Evolutionary conservation across 1,140 invertebrate species (phyloP).

Genomic region (Drosophila neocordata): DNA sequence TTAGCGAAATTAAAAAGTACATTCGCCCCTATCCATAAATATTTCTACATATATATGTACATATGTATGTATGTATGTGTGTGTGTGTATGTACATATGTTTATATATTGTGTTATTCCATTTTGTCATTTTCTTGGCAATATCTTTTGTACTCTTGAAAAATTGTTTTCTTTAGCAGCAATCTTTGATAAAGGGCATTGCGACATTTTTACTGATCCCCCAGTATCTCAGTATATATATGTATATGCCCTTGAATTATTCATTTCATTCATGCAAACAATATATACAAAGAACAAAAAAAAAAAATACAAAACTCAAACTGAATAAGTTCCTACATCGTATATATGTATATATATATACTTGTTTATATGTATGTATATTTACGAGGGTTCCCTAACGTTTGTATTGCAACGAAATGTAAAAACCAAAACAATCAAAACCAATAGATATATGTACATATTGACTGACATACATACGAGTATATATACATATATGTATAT

Average conservation of each 20-base stretch:
- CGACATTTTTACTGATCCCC: constrained; percentile 13
- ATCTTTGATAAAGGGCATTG: constrained; percentile 30
- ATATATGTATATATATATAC: background rate
- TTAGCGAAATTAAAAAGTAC: background rate
- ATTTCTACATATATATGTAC: too few relatives aligned
- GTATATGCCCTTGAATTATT: constrained; percentile 50
- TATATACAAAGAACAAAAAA: constrained; percentile 17
- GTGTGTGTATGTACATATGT: background rate
- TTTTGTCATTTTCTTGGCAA: background rate
- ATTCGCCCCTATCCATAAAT: background rate
- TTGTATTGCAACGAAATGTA: background rate
- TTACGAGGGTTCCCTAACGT: constrained; percentile 1
- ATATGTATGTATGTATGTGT: too few relatives aligned
- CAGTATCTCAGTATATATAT: too few relatives aligned
- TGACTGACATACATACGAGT: background rate
- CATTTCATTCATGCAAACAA: constrained; percentile 45
- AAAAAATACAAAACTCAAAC: background rate
- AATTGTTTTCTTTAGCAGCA: background rate
- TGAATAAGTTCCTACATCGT: background rate
- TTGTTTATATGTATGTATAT: background rate
- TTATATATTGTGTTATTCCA: background rate
- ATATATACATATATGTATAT: background rate
- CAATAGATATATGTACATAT: constrained; percentile 19
- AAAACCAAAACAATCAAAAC: constrained; percentile 24
- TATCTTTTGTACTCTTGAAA: background rate